These are phyloP conservation scores for Copidosoma aretas DNA, from an alignment of 2,888 invertebrate species.

Conservation along the genomic window DNA sequence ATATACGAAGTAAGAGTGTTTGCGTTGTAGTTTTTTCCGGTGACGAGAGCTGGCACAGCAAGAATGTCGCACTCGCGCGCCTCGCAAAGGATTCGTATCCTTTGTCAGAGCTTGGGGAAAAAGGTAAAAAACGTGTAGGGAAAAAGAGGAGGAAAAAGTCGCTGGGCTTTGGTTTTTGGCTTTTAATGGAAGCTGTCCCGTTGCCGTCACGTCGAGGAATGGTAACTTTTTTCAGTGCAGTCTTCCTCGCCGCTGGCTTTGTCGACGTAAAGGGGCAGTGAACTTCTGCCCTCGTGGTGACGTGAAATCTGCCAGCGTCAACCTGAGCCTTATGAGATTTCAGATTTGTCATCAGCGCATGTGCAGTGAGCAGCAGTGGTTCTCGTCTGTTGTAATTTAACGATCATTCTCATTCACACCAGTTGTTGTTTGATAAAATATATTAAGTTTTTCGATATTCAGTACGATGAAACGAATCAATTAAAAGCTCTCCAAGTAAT, in stretches of 20 bases:
- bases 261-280: not conserved
- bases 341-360: too few species aligned
- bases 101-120: not conserved
- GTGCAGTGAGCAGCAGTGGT: not conserved
- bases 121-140: not conserved
- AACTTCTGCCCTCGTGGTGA: too few species aligned
- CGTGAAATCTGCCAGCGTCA: too few species aligned
- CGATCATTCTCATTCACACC: too few species aligned
- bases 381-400: not conserved
- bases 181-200: conserved; percentile 22
- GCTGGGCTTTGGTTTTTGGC: conserved; percentile 11
- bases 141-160: too few species aligned
- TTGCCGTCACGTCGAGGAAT: conserved; percentile 5
- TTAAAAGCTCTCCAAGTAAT: too few species aligned
- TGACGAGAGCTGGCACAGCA: not conserved
- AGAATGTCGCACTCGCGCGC: not conserved
- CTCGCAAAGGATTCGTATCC: not conserved
- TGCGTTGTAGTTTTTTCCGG: not conserved
- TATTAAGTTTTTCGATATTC: too few species aligned
- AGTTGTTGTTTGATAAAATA: too few species aligned
- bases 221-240: conserved; percentile 19
- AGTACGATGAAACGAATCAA: too few species aligned
- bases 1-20: not conserved
- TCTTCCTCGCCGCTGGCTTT: not conserved
- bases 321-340: too few species aligned